A percentile compares a stretch with the other conserved stretches of the same genome.
Evolutionary conservation across 2,797 vertebrate species (phyloP).

Genomic region (Aratinga solstitialis): DNA sequence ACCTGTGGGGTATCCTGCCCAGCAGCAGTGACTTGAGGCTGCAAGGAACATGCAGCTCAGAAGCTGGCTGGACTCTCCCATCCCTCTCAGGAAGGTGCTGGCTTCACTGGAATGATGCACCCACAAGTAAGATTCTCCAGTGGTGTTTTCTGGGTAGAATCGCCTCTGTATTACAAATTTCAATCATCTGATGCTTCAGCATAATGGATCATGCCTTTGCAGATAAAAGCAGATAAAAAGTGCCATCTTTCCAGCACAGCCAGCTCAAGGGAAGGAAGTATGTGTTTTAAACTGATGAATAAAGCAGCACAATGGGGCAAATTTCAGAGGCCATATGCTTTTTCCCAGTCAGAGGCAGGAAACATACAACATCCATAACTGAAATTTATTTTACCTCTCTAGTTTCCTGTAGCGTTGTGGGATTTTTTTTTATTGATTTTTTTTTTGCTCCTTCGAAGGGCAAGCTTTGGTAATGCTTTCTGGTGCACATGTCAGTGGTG

Average conservation of each 20-base stretch:
- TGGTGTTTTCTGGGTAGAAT: background rate
- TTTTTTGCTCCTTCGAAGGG: background rate
- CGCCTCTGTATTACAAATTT: background rate
- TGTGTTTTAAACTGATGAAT: background rate
- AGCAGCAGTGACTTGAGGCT: background rate
- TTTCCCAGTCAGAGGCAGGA: background rate
- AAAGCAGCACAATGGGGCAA: background rate
- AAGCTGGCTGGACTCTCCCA: background rate
- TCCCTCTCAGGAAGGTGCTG: background rate
- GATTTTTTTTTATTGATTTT: background rate
- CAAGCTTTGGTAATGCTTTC: background rate
- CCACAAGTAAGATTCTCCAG: no score
- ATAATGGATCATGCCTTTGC: background rate
- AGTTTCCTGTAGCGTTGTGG: background rate
- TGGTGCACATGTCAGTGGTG: background rate
- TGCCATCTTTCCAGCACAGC: background rate
- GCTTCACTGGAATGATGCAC: background rate
- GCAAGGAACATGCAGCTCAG: background rate
- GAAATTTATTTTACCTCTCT: constrained; percentile 1
- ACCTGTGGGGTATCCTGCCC: background rate
- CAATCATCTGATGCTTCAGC: background rate
- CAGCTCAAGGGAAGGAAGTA: background rate
- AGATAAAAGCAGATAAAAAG: background rate
- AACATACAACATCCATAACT: background rate
- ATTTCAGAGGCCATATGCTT: background rate